Evolutionary conservation across 2,113 vertebrate genomes (phyloP).

Genomic region (Spermophilus dauricus): DNA sequence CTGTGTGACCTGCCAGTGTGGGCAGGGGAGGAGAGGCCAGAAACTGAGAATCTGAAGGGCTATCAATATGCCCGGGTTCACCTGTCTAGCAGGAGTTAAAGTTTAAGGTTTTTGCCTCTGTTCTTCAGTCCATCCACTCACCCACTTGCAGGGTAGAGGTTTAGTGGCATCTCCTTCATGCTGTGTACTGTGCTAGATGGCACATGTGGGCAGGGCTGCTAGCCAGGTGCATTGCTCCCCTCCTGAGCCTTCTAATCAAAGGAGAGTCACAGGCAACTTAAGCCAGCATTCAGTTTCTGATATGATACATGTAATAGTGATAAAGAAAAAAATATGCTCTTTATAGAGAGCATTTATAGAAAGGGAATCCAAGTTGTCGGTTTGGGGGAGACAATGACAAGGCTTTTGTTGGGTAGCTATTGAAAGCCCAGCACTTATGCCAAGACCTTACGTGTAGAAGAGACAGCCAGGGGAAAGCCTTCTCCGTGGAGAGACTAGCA

Average conservation of each 20-base stretch:
- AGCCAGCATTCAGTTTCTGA: not conserved
- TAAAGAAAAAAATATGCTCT: not conserved
- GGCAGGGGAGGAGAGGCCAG: not conserved
- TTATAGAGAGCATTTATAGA: not conserved
- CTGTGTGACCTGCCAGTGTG: too few species aligned
- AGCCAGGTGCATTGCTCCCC: not conserved
- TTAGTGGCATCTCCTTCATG: not conserved
- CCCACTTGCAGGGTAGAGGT: not conserved
- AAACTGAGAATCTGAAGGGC: not conserved
- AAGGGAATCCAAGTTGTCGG: not conserved
- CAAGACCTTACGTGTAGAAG: not conserved
- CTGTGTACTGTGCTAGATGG: too few species aligned
- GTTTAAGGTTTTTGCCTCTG: not conserved
- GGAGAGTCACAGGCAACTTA: not conserved
- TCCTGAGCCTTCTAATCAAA: not conserved
- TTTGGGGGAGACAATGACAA: not conserved
- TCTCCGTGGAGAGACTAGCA: not conserved
- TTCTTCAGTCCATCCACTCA: too few species aligned
- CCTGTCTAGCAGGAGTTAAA: not conserved
- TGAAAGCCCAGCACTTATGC: not conserved
- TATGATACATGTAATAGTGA: not conserved
- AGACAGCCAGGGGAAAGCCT: not conserved
- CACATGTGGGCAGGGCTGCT: accelerated
- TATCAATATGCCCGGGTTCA: not conserved
- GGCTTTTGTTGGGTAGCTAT: not conserved